A percentile compares a stretch with the other conserved stretches of the same genome.
phyloP scores from a whole-genome alignment of 1,140 invertebrate genomes.

The Oryzaephilus surinamensis region DNA sequence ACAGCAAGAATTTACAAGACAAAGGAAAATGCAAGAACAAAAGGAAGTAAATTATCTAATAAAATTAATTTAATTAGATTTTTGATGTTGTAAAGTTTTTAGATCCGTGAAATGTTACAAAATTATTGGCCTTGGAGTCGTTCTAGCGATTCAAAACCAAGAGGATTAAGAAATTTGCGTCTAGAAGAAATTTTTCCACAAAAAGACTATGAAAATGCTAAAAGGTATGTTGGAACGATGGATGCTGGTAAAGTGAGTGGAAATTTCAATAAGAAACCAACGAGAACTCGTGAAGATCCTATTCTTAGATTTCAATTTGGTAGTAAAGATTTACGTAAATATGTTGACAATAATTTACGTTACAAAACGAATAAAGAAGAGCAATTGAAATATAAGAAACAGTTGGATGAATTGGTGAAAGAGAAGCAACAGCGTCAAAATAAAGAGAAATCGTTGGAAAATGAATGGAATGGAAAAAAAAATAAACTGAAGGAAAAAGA shows the following conservation, averaged over 20 bases:
- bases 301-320: constrained; percentile 39
- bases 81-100: constrained; percentile 13
- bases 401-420: constrained; percentile 34
- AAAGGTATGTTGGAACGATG: constrained; percentile 23
- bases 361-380: constrained; percentile 39
- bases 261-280: constrained; percentile 29
- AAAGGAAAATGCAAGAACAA: constrained; percentile 25
- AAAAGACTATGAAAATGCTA: constrained; percentile 30
- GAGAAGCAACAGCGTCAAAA: constrained; percentile 23
- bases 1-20: constrained; percentile 20
- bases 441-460: constrained; percentile 9
- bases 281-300: constrained; percentile 41
- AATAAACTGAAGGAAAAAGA: constrained; percentile 22
- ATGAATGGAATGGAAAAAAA: constrained; percentile 21
- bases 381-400: constrained; percentile 40
- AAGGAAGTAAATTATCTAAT: constrained; percentile 18
- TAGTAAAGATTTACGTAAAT: constrained; percentile 36
- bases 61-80: constrained; percentile 2
- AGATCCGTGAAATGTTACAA: constrained; percentile 39
- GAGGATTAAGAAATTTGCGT: constrained; percentile 38
- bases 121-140: constrained; percentile 40
- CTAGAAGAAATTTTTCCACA: constrained; percentile 39
- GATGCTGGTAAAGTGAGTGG: constrained; percentile 29
- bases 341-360: constrained; percentile 43
- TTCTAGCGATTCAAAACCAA: constrained; percentile 35